These are phyloP conservation scores for Hucho hucho DNA, from an alignment of 2,113 vertebrate species.

Conservation along the genomic window DNA sequence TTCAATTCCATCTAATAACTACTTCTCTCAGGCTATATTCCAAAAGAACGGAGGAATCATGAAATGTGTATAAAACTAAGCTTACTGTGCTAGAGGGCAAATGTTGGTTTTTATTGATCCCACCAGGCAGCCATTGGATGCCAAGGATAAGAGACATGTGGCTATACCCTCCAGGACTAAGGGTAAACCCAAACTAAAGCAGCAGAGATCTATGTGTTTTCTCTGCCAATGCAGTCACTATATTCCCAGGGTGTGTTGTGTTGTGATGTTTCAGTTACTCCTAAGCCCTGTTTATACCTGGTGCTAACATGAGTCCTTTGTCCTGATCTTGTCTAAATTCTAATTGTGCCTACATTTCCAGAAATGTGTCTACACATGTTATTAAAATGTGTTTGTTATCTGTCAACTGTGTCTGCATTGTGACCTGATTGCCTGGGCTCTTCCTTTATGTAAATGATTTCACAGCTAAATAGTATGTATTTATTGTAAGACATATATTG, in stretches of 20 bases:
- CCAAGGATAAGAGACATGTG: not conserved
- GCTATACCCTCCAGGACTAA: not conserved
- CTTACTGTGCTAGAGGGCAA: not conserved
- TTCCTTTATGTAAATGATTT: too few species aligned
- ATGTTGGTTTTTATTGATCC: not conserved
- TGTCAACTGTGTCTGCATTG: too few species aligned
- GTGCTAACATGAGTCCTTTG: too few species aligned
- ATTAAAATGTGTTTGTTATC: too few species aligned
- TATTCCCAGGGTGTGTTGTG: not conserved
- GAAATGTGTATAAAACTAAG: not conserved
- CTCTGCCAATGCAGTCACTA: not conserved
- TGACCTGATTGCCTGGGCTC: too few species aligned
- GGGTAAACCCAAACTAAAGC: not conserved
- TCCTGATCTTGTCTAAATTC: too few species aligned
- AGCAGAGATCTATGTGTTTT: not conserved
- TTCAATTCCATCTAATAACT: not conserved
- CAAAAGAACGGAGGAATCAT: not conserved
- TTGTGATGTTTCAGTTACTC: too few species aligned
- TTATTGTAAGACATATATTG: too few species aligned
- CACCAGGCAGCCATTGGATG: conserved; percentile 1
- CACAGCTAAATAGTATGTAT: too few species aligned
- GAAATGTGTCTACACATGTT: too few species aligned
- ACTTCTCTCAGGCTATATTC: not conserved
- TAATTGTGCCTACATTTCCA: too few species aligned
- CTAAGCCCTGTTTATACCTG: too few species aligned